phyloP scores from a whole-genome alignment of 2,888 invertebrate genomes.

The Chrysodeixis includens region DNA sequence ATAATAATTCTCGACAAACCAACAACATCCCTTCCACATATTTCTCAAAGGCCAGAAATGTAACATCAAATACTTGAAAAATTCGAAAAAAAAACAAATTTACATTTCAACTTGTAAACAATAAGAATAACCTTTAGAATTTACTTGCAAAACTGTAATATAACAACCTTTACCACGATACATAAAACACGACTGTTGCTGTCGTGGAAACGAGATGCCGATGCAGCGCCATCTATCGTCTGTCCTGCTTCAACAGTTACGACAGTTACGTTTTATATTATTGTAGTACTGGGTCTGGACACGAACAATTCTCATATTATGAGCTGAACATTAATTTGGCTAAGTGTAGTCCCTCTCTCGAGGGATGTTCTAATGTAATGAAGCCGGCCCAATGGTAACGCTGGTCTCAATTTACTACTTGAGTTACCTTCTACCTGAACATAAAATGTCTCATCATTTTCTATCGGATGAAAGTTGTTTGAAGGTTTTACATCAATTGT shows the following conservation, averaged over 20 bases:
- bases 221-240: too few relatives aligned
- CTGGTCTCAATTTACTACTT: slow-evolving; percentile 16
- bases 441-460: background rate
- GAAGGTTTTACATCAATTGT: background rate
- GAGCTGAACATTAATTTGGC: slow-evolving; percentile 36
- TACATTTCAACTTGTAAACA: background rate
- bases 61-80: background rate
- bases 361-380: slow-evolving; percentile 39
- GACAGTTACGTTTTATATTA: too few relatives aligned
- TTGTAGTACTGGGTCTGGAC: background rate
- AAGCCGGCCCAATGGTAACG: slow-evolving; percentile 13
- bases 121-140: background rate
- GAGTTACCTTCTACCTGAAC: background rate
- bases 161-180: too few relatives aligned
- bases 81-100: background rate
- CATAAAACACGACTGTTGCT: too few relatives aligned
- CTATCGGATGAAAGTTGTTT: background rate
- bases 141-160: background rate
- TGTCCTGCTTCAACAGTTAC: too few relatives aligned
- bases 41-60: background rate
- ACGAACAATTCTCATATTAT: slow-evolving; percentile 18
- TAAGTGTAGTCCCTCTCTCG: slow-evolving; percentile 33
- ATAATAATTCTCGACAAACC: too few relatives aligned
- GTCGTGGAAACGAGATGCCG: too few relatives aligned
- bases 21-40: background rate